phyloP scores from a whole-genome alignment of 2,888 invertebrate species.

The Neoitamus cyanurus region DNA sequence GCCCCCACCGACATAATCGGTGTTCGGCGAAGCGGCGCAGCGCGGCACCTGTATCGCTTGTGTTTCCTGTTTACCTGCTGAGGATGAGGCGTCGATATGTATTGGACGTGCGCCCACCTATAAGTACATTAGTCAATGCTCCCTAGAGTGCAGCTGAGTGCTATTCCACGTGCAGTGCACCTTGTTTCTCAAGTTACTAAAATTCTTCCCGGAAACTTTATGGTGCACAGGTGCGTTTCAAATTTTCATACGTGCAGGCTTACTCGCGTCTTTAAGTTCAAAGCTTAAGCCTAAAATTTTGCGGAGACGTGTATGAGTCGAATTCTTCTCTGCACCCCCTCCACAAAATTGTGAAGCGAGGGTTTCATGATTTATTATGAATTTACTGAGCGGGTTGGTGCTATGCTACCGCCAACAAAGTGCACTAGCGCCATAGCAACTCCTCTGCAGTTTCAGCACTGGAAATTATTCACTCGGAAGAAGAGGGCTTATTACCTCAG shows the following conservation, averaged over 20 bases:
- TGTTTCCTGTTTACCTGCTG: not conserved
- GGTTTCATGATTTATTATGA: not conserved
- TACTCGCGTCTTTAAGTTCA: not conserved
- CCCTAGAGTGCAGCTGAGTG: not conserved
- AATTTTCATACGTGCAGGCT: not conserved
- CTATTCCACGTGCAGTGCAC: not conserved
- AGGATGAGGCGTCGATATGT: not conserved
- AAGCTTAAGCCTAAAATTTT: not conserved
- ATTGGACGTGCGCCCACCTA: not conserved
- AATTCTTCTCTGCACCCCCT: not conserved
- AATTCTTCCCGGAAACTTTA: not conserved
- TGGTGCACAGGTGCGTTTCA: slow-evolving; percentile 22
- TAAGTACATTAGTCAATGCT: not conserved
- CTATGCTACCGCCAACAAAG: not conserved
- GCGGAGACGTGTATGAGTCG: not conserved
- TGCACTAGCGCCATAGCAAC: not conserved
- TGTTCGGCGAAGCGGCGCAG: not conserved
- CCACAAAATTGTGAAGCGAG: not conserved
- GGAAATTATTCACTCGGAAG: slow-evolving; percentile 1
- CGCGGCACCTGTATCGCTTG: not conserved
- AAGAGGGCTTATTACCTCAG: not conserved
- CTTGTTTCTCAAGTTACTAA: not conserved
- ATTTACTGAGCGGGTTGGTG: not conserved
- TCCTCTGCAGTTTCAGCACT: not conserved
- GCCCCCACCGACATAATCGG: not conserved